Base-by-base conservation (phyloP, 2,797 vertebrate genomes). In the Channallabes apus region DNA sequence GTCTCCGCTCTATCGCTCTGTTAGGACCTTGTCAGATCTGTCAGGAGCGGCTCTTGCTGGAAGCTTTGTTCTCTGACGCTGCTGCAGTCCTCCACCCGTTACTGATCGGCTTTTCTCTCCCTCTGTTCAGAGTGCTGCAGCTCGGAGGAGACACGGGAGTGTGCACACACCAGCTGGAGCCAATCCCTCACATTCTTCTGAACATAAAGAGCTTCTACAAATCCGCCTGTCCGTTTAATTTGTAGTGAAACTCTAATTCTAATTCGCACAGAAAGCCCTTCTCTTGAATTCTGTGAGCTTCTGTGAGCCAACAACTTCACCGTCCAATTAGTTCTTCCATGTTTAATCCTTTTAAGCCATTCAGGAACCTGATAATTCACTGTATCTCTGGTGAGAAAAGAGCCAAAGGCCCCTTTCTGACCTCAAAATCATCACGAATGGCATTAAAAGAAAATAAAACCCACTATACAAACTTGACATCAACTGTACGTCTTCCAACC, bases 401-500 rank as follows among this genome's bases (percentile, higher is more conserved):
- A 35, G 67, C n/a, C 35, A 69, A 65, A n/a, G 46, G 22, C 59
- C 68, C 61, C 41, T 58, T 81, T 81, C 12, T 65, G 59, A 85
- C 78, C 84, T 85, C 38, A 17, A 71, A 85, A 73, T 73, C 27
- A 73, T 73, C 14, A 22, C 73, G 77, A 83, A 88, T 38, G 41
- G 6, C 1, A 22, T 41, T 59, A 69, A 67, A 69, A 38, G 22
- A 24, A 24, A 68, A 78, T 68, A 62, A 84, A 83, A 71, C 29
- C 82, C 87, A 75, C 80, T 59, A 58, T 38, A n/a, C 41, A 82
- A 87, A 85, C 85, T 79, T 82, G 86, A 61, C 72, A 77, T 92
- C 91, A 51, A 51, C 46, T 51, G 46, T 89, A 92, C 87, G 87
- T 93, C 90, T 92, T 93, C 92, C 93, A 92, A 92, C 91, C 91